Percentiles rank a stretch among this genome's conserved stretches.
Evolutionary conservation across 1,140 invertebrate genomes (phyloP).

Genomic region (Homalodisca vitripennis): DNA sequence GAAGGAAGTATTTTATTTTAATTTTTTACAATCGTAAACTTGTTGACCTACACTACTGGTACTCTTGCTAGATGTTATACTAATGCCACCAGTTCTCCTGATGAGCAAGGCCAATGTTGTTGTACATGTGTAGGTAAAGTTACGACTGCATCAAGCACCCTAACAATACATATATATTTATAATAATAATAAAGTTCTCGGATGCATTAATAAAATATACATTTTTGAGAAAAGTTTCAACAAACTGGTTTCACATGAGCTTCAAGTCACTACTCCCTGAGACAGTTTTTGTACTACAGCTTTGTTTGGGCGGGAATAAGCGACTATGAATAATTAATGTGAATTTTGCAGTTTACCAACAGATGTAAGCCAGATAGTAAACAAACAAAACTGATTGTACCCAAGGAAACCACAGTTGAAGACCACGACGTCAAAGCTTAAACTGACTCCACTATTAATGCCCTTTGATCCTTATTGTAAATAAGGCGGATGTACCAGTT

Average conservation of each 20-base stretch:
- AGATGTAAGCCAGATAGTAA: background rate
- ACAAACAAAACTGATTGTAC: background rate
- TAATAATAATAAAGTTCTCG: no score
- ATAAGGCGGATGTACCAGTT: conserved; percentile 17
- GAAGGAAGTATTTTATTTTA: background rate
- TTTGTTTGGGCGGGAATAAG: conserved; percentile 11
- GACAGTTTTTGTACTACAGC: conserved; percentile 6
- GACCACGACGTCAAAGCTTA: conserved; percentile 17
- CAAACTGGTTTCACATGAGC: background rate
- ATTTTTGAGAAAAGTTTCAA: background rate
- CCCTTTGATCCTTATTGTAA: conserved; percentile 24
- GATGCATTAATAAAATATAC: background rate
- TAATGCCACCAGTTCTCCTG: background rate
- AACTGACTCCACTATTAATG: conserved; percentile 23
- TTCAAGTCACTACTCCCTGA: conserved; percentile 13
- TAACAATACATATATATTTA: no score
- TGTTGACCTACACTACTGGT: background rate
- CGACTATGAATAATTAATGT: no score
- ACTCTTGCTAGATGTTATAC: no score
- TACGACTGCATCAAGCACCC: background rate
- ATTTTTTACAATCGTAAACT: conserved; percentile 14
- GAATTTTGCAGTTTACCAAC: no score
- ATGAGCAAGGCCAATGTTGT: background rate
- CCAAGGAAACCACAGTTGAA: conserved; percentile 25
- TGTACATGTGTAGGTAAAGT: background rate